A percentile compares a stretch with the other conserved stretches of the same genome.
Conservation (phyloP, 2,797 vertebrate genomes). For the Gymnothorax javanicus region DNA sequence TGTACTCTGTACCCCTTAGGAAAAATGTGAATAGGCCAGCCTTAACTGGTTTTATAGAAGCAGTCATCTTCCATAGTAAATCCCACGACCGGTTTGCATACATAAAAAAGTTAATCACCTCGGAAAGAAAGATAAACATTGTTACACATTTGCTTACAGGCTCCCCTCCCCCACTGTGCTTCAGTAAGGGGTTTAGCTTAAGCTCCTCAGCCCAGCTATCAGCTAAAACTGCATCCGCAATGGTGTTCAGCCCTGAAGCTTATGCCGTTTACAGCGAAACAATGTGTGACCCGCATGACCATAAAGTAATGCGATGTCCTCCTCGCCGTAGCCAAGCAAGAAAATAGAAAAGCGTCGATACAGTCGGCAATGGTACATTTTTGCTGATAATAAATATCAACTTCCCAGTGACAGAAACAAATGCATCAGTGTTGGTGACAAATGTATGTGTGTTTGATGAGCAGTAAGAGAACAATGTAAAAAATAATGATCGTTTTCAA, state of each 20-base stretch:
- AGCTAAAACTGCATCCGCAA: background rate
- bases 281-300: background rate
- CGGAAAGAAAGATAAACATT: background rate
- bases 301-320: background rate
- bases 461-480: background rate
- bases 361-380: background rate
- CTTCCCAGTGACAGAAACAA: background rate
- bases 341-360: background rate
- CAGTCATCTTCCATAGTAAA: background rate
- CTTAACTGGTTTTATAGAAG: background rate
- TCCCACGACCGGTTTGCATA: background rate
- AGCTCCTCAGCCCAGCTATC: constrained; percentile 8
- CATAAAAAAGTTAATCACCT: constrained; percentile 17
- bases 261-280: background rate
- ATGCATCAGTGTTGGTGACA: background rate
- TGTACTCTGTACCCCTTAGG: background rate
- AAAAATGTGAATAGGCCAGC: background rate
- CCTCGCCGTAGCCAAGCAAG: background rate
- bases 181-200: constrained; percentile 22
- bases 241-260: background rate
- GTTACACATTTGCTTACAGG: constrained; percentile 4
- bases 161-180: background rate
- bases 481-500: background rate
- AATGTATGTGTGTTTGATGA: background rate
- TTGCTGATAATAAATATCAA: too few relatives aligned